Percentiles rank a stretch among this genome's conserved stretches.
Conservation (phyloP, 2,113 vertebrate genomes). For the Gallinago undulata region DNA sequence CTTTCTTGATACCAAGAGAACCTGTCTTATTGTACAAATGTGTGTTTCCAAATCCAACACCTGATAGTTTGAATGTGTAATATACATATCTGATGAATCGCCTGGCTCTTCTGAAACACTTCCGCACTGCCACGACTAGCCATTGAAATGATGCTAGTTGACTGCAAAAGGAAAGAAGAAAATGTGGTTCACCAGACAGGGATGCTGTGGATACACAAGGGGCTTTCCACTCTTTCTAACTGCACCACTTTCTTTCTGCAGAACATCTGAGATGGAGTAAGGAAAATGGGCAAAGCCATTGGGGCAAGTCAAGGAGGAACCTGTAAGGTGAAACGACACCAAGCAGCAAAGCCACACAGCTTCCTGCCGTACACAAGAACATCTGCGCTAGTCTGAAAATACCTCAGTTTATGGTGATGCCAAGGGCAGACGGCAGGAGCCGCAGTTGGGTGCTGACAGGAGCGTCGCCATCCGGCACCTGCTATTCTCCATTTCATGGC, state of each 20-base stretch:
- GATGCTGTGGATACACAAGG: not conserved
- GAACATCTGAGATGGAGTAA: not conserved
- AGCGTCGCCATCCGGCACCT: not conserved
- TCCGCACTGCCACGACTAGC: not conserved
- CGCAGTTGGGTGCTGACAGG: not conserved
- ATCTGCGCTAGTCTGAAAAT: not conserved
- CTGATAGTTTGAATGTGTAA: not conserved
- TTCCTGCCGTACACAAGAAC: fast-evolving
- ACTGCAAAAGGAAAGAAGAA: not conserved
- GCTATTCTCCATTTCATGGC: not conserved
- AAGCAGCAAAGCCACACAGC: not conserved
- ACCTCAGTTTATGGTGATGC: not conserved
- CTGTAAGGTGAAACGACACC: not conserved
- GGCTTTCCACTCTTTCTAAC: not conserved
- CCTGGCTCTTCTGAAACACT: not conserved
- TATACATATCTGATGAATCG: not conserved
- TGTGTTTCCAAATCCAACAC: not conserved
- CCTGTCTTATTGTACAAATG: not conserved
- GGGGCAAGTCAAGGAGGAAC: not conserved
- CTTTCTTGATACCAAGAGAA: not conserved
- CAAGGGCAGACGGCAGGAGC: not conserved
- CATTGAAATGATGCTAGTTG: not conserved
- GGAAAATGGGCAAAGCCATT: not conserved
- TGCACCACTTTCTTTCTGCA: not conserved
- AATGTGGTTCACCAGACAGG: not conserved